Percentiles rank a stretch among this genome's conserved stretches.
phyloP scores from a whole-genome alignment of 2,888 invertebrate species.

The Sesamia inferens region DNA sequence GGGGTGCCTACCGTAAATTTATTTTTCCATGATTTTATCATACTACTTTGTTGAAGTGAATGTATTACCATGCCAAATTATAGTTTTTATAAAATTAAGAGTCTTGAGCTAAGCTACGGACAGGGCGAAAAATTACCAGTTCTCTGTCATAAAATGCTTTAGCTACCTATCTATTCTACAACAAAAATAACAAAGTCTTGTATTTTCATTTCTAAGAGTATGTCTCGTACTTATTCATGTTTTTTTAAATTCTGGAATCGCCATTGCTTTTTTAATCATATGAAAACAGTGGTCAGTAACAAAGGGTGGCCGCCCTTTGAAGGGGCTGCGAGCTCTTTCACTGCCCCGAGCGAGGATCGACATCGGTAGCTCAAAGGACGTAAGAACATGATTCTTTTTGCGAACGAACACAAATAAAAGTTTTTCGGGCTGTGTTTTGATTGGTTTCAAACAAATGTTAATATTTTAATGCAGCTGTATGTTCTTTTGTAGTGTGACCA shows the following conservation, averaged over 20 bases:
- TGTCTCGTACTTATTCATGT: conserved; percentile 21
- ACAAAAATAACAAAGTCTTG: conserved; percentile 7
- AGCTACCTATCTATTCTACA: background rate
- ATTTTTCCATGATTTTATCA: too few relatives aligned
- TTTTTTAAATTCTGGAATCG: conserved; percentile 40
- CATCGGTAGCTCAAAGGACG: conserved; percentile 45
- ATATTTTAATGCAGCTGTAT: background rate
- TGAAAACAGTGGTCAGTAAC: conserved; percentile 52
- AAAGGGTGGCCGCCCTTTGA: conserved; percentile 49
- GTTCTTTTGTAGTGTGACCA: background rate
- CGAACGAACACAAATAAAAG: conserved; percentile 37
- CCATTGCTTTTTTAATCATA: conserved; percentile 45
- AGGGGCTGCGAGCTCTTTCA: conserved; percentile 21
- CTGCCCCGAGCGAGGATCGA: conserved; percentile 58
- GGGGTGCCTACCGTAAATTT: too few relatives aligned
- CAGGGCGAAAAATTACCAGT: background rate
- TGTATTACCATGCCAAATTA: too few relatives aligned
- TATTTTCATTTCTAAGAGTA: conserved; percentile 18
- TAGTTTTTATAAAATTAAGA: too few relatives aligned
- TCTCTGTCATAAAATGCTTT: background rate
- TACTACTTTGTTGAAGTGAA: too few relatives aligned
- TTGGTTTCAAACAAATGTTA: conserved; percentile 13
- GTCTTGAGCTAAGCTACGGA: too few relatives aligned
- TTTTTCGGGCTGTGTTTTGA: conserved; percentile 23
- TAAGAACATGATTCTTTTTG: conserved; percentile 48